A percentile compares a stretch with the other conserved stretches of the same genome.
These are phyloP conservation scores for Diabrotica virgifera DNA, from an alignment of 1,140 invertebrate genomes.

Conservation along the genomic window DNA sequence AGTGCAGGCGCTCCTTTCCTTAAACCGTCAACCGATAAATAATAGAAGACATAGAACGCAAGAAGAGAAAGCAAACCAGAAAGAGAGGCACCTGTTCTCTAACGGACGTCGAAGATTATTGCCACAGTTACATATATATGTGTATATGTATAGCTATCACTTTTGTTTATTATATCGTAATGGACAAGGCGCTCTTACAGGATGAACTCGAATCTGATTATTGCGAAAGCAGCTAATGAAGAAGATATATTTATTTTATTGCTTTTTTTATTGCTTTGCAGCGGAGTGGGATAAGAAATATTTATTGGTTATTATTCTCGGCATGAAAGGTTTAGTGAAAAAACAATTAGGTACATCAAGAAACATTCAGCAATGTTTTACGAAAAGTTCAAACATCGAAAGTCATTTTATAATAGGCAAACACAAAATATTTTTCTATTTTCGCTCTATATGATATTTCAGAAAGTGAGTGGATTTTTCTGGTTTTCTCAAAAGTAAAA, in stretches of 20 bases:
- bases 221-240: neutral
- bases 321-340: too few species aligned
- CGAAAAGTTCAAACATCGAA: too few species aligned
- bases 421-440: too few species aligned
- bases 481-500: too few species aligned
- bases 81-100: conserved; percentile 1
- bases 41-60: conserved; percentile 3
- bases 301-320: too few species aligned
- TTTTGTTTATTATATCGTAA: conserved; percentile 3
- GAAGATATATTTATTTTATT: neutral
- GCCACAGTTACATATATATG: conserved; percentile 2
- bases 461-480: too few species aligned
- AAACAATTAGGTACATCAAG: too few species aligned
- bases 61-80: conserved; percentile 9
- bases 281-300: too few species aligned
- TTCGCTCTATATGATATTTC: too few species aligned
- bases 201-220: neutral
- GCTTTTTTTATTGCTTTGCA: neutral
- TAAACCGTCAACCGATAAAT: conserved; percentile 7
- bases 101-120: neutral
- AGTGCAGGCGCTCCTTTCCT: neutral
- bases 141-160: neutral
- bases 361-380: too few species aligned
- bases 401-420: too few species aligned
- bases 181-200: neutral